Conservation (phyloP, 1,140 invertebrate genomes). For the Drosophila leontia region DNA sequence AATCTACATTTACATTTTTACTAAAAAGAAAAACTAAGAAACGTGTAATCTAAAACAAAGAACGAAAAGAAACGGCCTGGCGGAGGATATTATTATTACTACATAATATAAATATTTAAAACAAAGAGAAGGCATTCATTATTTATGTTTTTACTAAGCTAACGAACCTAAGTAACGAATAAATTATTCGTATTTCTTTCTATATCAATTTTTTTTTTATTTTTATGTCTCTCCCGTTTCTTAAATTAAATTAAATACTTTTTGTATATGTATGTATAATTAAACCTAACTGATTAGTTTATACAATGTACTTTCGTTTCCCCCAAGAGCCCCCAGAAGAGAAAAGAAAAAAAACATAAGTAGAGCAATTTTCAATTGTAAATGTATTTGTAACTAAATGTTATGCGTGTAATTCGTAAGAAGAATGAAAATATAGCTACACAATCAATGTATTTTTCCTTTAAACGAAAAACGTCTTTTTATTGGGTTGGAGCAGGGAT, state of each 20-base stretch:
- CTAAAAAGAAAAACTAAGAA: constrained; percentile 43
- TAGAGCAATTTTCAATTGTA: constrained; percentile 81
- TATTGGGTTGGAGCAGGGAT: background rate
- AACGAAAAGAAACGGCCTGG: constrained; percentile 7
- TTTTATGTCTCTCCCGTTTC: constrained; percentile 15
- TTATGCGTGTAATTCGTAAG: constrained; percentile 79
- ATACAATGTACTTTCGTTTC: constrained; percentile 55
- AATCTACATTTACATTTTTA: constrained; percentile 56
- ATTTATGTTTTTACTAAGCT: constrained; percentile 54
- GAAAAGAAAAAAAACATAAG: constrained; percentile 36
- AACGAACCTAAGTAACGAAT: constrained; percentile 56
- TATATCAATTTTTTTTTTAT: constrained; percentile 1
- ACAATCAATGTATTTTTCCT: constrained; percentile 83
- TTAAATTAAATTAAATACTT: constrained; percentile 21
- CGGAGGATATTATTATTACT: constrained; percentile 45
- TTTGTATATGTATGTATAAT: constrained; percentile 62
- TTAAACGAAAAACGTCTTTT: constrained; percentile 42
- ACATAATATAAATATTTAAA: constrained; percentile 2
- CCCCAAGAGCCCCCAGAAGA: background rate
- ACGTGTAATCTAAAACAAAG: constrained; percentile 55
- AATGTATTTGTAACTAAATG: constrained; percentile 82
- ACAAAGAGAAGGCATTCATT: background rate
- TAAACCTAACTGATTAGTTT: constrained; percentile 66
- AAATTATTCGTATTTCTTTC: constrained; percentile 33
- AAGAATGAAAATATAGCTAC: constrained; percentile 73